Conservation (phyloP, 2,113 vertebrate species). For the Hydrolagus affinis region DNA sequence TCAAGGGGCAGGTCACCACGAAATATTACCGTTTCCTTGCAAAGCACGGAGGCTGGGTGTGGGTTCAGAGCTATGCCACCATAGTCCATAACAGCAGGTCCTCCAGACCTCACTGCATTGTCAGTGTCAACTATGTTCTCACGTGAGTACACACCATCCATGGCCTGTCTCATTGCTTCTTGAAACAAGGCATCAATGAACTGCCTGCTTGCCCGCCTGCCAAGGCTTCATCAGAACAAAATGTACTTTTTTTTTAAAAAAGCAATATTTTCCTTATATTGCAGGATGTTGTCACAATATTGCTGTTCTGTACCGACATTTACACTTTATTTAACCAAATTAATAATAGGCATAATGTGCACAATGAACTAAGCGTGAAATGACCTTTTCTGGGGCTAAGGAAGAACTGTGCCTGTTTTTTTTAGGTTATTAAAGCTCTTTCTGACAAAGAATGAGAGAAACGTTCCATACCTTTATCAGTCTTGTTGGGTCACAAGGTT, state of each 20-base stretch:
- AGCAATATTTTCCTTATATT: background rate
- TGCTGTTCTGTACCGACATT: background rate
- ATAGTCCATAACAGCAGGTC: slow-evolving; percentile 97
- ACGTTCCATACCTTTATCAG: no score
- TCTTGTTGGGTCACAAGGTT: no score
- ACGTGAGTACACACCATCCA: slow-evolving; percentile 69
- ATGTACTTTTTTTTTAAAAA: background rate
- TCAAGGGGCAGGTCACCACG: slow-evolving; percentile 95
- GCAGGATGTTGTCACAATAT: background rate
- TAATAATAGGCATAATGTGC: background rate
- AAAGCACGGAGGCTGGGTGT: slow-evolving; percentile 93
- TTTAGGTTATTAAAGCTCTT: background rate
- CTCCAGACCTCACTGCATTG: slow-evolving; percentile 90
- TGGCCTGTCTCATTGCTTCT: background rate
- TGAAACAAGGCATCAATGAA: background rate
- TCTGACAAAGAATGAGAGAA: background rate
- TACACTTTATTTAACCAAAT: background rate
- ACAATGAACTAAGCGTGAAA: background rate
- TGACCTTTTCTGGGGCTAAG: background rate
- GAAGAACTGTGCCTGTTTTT: background rate
- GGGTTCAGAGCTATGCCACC: slow-evolving; percentile 96
- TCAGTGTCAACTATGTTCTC: slow-evolving; percentile 97
- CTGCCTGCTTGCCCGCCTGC: background rate
- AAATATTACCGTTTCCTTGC: slow-evolving; percentile 94
- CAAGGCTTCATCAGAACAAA: background rate